Conservation (phyloP, 2,797 vertebrate species). For the Alosa sapidissima region DNA sequence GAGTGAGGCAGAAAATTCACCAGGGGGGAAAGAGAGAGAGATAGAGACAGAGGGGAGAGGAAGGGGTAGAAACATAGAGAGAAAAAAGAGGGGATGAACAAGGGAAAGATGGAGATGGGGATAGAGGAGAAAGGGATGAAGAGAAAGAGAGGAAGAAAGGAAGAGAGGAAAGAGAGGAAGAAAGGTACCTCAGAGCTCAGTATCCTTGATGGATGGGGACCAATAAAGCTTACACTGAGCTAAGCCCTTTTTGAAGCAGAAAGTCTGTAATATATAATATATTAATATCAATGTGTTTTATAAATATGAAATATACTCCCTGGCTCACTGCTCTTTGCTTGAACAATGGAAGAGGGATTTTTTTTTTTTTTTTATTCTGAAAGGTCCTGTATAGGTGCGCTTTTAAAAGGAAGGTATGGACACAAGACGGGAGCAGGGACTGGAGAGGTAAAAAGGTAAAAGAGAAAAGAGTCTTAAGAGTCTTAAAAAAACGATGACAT, state of each 20-base stretch:
- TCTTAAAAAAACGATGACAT: constrained; percentile 48
- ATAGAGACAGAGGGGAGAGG: constrained; percentile 36
- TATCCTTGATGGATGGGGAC: constrained; percentile 66
- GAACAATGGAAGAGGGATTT: neutral
- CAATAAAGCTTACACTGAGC: constrained; percentile 64
- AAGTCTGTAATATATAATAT: constrained; percentile 41
- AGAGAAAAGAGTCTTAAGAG: neutral
- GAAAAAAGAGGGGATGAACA: neutral
- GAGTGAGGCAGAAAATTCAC: constrained; percentile 37
- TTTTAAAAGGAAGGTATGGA: neutral
- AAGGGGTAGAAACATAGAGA: neutral
- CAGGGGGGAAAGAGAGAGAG: neutral
- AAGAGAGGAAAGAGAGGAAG: neutral
- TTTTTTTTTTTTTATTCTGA: neutral
- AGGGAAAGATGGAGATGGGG: neutral
- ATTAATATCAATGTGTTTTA: constrained; percentile 50
- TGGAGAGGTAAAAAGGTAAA: constrained; percentile 50
- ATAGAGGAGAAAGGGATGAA: neutral
- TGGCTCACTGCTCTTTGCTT: constrained; percentile 19
- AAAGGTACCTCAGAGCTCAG: constrained; percentile 56
- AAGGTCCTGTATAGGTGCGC: neutral
- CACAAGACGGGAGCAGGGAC: neutral
- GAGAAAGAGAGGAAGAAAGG: neutral
- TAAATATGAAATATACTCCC: neutral
- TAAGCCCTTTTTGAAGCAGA: constrained; percentile 64